These are phyloP conservation scores for Malaclemys terrapin DNA, from an alignment of 2,113 vertebrate species.

Conservation along the genomic window DNA sequence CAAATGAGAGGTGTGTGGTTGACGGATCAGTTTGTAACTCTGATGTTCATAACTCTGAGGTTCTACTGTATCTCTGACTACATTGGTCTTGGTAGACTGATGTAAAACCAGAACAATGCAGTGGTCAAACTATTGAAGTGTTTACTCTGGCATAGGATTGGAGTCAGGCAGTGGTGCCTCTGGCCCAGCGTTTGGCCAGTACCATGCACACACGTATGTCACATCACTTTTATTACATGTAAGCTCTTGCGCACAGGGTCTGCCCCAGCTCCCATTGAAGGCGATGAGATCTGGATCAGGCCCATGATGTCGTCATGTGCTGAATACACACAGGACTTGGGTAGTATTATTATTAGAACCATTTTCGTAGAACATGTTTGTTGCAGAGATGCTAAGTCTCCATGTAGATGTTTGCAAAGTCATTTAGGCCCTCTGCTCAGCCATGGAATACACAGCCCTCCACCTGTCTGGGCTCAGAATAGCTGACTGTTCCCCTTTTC, in stretches of 20 bases:
- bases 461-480: neutral
- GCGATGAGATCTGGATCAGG: neutral
- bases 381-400: neutral
- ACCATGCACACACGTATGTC: neutral
- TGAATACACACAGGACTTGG: neutral
- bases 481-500: neutral
- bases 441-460: neutral
- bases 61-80: neutral
- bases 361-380: neutral
- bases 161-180: neutral
- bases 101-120: too few relatives aligned
- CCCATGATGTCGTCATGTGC: neutral
- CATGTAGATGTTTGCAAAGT: neutral
- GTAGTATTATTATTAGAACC: neutral
- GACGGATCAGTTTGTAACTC: too few relatives aligned
- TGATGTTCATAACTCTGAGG: too few relatives aligned
- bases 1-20: too few relatives aligned
- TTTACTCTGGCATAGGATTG: neutral
- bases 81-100: neutral
- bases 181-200: neutral
- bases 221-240: neutral
- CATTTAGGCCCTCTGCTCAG: neutral
- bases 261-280: neutral
- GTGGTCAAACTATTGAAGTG: neutral
- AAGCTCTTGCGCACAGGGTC: neutral